phyloP scores from a whole-genome alignment of 2,113 vertebrate species.

The Bufo gargarizans region DNA sequence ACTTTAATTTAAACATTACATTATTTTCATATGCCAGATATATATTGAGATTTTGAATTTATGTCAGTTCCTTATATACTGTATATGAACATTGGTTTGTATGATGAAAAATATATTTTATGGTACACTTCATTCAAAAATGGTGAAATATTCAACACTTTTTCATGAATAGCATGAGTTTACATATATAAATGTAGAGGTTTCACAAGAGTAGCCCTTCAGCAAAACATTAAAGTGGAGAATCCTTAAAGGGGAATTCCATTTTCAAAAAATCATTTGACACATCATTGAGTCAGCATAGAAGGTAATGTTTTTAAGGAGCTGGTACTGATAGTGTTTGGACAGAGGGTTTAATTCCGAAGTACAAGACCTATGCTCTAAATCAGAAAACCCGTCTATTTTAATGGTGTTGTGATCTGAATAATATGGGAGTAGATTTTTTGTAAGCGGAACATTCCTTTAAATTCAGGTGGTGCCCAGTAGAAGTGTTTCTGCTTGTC shows the following conservation, averaged over 20 bases:
- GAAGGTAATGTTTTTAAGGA: neutral
- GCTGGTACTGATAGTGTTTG: neutral
- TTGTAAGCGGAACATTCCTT: too few species aligned
- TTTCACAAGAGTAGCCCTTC: conserved; percentile 27
- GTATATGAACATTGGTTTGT: neutral
- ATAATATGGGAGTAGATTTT: too few species aligned
- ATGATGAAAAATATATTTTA: conserved; percentile 1
- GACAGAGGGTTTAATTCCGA: neutral
- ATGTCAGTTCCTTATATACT: neutral
- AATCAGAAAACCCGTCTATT: too few species aligned
- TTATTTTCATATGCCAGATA: neutral
- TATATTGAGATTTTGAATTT: neutral
- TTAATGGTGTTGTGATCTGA: too few species aligned
- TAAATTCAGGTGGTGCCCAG: too few species aligned
- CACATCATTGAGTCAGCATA: neutral
- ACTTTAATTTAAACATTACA: neutral
- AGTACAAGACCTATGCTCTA: neutral
- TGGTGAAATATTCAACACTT: neutral
- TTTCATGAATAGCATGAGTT: neutral
- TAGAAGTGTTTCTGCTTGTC: neutral
- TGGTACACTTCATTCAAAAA: neutral
- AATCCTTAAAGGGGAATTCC: neutral
- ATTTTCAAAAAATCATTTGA: neutral
- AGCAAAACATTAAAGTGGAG: neutral
- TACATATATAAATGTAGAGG: neutral